Base-by-base conservation (phyloP, 2,888 invertebrate genomes). In the Norana najaformis region DNA sequence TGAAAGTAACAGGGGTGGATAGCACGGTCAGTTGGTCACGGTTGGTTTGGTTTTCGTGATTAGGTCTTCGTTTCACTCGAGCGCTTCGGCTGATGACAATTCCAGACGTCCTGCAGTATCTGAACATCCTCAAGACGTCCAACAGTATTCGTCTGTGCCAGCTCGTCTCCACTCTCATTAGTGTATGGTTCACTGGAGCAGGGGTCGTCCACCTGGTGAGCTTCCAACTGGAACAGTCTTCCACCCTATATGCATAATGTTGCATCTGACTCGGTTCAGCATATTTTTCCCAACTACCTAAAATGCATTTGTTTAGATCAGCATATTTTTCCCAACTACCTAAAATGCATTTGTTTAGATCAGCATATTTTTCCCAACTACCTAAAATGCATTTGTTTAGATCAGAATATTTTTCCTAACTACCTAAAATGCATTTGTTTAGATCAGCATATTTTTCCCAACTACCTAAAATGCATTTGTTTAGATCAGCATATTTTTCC, bases 51-150 rank as follows among this genome's bases (percentile, higher is more conserved):
- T n/a, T 82, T 1, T 36, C 8, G 37, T 34, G 20, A 23, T 39
- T 96, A 98, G 98, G 99, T 96, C 97, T 99, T 96, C 97, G 99
- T 96, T 99, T 99, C 96, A 97, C 99, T 95, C 97, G 99, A 96
- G 99, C 99, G 95, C 97, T 99, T 95, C 97, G 99, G 96, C 97
- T 99, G 96, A 99, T 99, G 99, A 99, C 99, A 95, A 99, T 99
- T 96, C 99, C 99, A 95, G 99, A 99, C 96, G 99, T 99, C 96
- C 97, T 99, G 96, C 99, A 99, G 96, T 99, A 99, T 97, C 97
- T 99, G 96, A 99, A 99, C 96, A 98, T 99, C 96, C 97, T 99
- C 96, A 99, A 99, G 96, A 99, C 99, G 96, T 99, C 99, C 96
- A 99, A 98, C 96, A 98, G 99, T 95, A 99, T 99, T 96, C 97